Evolutionary conservation across 2,888 invertebrate genomes (phyloP).

Genomic region (Stenolophus ochropezus): DNA sequence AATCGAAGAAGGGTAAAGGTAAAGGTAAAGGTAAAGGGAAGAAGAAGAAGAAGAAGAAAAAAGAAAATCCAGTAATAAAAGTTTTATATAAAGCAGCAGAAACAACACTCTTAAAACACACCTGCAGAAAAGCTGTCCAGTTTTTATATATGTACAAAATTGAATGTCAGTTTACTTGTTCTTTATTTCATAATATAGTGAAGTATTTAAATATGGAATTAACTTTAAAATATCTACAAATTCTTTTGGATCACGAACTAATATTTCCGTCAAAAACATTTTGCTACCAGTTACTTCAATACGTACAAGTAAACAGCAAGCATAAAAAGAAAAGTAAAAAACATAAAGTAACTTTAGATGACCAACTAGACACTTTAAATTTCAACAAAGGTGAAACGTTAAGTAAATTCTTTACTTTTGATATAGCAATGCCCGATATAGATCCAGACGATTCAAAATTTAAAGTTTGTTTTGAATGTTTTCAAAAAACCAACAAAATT

Average conservation of each 20-base stretch:
- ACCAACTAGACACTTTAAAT: constrained; percentile 5
- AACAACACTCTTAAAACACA: constrained; percentile 63
- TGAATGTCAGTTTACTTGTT: constrained; percentile 64
- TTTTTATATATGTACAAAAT: constrained; percentile 66
- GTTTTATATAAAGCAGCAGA: constrained; percentile 64
- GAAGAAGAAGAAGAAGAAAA: constrained; percentile 40
- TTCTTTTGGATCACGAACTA: constrained; percentile 65
- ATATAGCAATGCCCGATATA: constrained; percentile 45
- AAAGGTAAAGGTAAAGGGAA: not conserved
- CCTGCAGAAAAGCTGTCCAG: constrained; percentile 65
- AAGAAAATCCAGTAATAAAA: constrained; percentile 61
- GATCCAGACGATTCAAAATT: constrained; percentile 65
- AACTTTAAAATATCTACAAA: constrained; percentile 64
- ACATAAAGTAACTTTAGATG: not conserved
- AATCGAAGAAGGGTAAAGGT: constrained; percentile 9
- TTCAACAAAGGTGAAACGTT: not conserved
- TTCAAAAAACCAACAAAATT: constrained; percentile 64
- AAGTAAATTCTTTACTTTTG: not conserved
- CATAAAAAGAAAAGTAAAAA: constrained; percentile 50
- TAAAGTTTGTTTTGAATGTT: constrained; percentile 69
- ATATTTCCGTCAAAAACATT: constrained; percentile 60
- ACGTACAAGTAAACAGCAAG: constrained; percentile 58
- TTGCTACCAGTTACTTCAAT: constrained; percentile 55
- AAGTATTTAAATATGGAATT: constrained; percentile 65
- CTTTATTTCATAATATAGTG: constrained; percentile 64